Percentiles rank a stretch among this genome's conserved stretches.
Conservation (phyloP, 2,113 vertebrate species). For the Loxodonta africana region DNA sequence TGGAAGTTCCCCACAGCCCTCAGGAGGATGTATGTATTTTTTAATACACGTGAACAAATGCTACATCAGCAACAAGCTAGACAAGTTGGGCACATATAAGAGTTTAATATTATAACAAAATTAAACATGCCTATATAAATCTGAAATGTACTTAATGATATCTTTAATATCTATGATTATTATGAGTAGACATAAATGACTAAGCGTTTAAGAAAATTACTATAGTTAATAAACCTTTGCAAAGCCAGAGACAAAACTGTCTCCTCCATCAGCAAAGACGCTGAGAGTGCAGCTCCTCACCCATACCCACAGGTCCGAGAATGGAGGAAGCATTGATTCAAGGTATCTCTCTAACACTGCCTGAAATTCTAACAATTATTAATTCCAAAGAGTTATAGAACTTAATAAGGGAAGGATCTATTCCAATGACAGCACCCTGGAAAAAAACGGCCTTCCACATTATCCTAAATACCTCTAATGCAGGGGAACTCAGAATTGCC, state of each 20-base stretch:
- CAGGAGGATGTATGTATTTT: not conserved
- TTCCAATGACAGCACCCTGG: not conserved
- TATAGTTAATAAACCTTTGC: not conserved
- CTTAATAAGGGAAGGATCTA: not conserved
- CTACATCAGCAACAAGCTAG: not conserved
- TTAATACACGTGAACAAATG: not conserved
- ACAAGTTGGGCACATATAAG: not conserved
- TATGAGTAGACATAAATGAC: no score
- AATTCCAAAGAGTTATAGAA: conserved; percentile 18
- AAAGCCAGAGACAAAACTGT: conserved; percentile 11
- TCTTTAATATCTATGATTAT: not conserved
- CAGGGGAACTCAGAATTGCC: not conserved
- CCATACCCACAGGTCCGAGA: not conserved
- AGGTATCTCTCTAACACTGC: not conserved
- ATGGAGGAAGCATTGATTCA: not conserved
- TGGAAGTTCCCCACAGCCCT: no score
- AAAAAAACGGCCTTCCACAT: conserved; percentile 3
- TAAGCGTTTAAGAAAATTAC: not conserved
- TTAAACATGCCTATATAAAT: not conserved
- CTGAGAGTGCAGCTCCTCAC: not conserved
- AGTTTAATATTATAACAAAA: not conserved
- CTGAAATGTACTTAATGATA: not conserved
- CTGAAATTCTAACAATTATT: conserved; percentile 49
- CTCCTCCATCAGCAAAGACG: not conserved
- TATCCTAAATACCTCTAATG: not conserved